These are phyloP conservation scores for Selene dorsalis DNA, from an alignment of 2,797 vertebrate genomes.

Conservation along the genomic window DNA sequence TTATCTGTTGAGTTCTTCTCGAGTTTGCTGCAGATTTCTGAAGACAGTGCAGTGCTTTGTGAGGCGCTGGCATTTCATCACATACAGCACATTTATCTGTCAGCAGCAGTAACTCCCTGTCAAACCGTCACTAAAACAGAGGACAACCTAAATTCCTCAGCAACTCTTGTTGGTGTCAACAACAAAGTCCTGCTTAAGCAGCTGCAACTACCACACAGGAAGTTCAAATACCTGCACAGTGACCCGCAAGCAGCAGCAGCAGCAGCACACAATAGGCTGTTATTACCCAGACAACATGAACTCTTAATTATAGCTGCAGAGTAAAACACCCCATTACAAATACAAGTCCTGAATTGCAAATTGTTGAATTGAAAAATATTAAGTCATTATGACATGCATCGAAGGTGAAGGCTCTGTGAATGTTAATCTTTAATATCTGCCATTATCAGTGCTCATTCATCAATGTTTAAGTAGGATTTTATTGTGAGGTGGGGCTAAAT, in stretches of 20 bases:
- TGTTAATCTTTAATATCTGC: neutral
- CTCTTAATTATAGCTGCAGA: neutral
- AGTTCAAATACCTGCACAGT: slow-evolving; percentile 23
- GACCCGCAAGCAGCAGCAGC: neutral
- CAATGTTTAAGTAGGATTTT: neutral
- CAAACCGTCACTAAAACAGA: slow-evolving; percentile 19
- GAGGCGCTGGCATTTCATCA: slow-evolving; percentile 18
- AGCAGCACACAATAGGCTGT: slow-evolving; percentile 11
- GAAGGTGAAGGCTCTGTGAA: neutral
- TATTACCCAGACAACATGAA: neutral
- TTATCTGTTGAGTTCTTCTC: neutral
- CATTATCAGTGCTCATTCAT: neutral
- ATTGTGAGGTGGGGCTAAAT: neutral
- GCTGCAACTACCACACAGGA: neutral
- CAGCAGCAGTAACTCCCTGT: slow-evolving; percentile 20
- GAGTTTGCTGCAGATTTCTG: slow-evolving; percentile 6
- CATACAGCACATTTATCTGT: slow-evolving; percentile 28
- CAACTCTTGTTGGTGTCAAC: slow-evolving; percentile 63
- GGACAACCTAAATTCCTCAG: slow-evolving; percentile 23
- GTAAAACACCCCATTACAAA: neutral
- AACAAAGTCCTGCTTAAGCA: slow-evolving; percentile 37
- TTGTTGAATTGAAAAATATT: too few relatives aligned
- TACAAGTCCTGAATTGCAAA: neutral
- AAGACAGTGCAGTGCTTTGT: slow-evolving; percentile 22
- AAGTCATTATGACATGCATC: too few relatives aligned